Percentiles rank a stretch among this genome's conserved stretches.
phyloP scores from a whole-genome alignment of 2,113 vertebrate genomes.

The Leptosomus discolor region DNA sequence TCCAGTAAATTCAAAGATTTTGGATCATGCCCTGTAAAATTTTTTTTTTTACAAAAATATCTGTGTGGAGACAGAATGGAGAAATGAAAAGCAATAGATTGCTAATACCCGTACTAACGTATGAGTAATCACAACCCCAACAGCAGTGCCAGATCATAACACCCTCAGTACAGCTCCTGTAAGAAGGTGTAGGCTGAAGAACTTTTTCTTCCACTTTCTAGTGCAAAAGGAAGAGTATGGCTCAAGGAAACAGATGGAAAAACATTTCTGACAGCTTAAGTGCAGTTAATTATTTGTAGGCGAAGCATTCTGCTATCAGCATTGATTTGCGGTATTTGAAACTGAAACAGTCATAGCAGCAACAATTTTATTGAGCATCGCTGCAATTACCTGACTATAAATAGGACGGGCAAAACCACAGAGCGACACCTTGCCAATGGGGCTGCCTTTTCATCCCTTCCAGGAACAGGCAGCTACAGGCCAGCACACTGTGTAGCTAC shows the following conservation, averaged over 20 bases:
- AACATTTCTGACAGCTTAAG: slow-evolving; percentile 39
- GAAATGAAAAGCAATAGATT: neutral
- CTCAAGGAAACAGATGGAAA: slow-evolving; percentile 12
- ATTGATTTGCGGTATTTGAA: slow-evolving; percentile 36
- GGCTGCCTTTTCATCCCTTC: neutral
- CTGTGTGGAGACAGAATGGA: neutral
- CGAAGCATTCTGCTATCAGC: slow-evolving; percentile 42
- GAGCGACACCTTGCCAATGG: neutral
- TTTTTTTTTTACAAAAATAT: neutral
- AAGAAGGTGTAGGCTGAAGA: neutral
- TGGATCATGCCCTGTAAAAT: neutral
- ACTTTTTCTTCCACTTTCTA: neutral
- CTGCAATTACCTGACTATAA: slow-evolving; percentile 60
- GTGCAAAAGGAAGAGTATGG: neutral
- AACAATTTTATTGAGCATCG: slow-evolving; percentile 51
- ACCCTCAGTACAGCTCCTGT: neutral
- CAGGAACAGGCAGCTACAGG: neutral
- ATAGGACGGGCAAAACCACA: neutral
- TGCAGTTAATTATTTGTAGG: slow-evolving; percentile 54
- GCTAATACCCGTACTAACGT: neutral
- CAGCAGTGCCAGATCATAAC: neutral
- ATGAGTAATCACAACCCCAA: neutral
- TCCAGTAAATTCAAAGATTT: neutral
- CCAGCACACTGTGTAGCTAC: neutral
- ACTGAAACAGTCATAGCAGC: slow-evolving; percentile 44